phyloP scores from a whole-genome alignment of 2,113 vertebrate species.

The Proterorhinus semilunaris region DNA sequence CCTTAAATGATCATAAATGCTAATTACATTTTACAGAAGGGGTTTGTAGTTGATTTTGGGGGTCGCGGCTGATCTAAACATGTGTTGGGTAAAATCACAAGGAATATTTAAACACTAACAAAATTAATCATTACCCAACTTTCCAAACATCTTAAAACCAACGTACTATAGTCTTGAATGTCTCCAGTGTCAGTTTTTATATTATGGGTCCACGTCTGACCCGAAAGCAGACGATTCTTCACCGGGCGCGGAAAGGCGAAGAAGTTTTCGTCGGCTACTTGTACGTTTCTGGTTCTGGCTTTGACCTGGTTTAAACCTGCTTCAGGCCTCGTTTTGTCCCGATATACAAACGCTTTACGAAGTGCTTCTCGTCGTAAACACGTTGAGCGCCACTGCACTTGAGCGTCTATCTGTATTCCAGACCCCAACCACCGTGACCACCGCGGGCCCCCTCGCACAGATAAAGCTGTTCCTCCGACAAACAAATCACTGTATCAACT shows the following conservation, averaged over 20 bases:
- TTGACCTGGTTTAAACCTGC: not conserved
- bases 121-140: slow-evolving; percentile 5
- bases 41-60: too few species aligned
- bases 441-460: slow-evolving; percentile 39
- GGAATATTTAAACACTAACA: too few species aligned
- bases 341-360: not conserved
- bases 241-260: too few species aligned
- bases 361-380: not conserved
- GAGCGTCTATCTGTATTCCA: slow-evolving; percentile 41
- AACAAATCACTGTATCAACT: slow-evolving; percentile 58
- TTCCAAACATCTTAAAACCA: too few species aligned
- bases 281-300: not conserved
- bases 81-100: too few species aligned
- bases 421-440: slow-evolving; percentile 54
- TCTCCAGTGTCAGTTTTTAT: too few species aligned
- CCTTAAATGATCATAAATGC: too few species aligned
- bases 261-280: not conserved
- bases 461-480: slow-evolving; percentile 49
- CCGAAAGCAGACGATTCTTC: too few species aligned
- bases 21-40: too few species aligned
- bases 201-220: too few species aligned
- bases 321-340: not conserved
- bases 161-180: too few species aligned
- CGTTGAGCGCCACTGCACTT: not conserved
- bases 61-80: too few species aligned